These are phyloP conservation scores for Prunella strophiata DNA, from an alignment of 2,797 vertebrate species.

Conservation along the genomic window DNA sequence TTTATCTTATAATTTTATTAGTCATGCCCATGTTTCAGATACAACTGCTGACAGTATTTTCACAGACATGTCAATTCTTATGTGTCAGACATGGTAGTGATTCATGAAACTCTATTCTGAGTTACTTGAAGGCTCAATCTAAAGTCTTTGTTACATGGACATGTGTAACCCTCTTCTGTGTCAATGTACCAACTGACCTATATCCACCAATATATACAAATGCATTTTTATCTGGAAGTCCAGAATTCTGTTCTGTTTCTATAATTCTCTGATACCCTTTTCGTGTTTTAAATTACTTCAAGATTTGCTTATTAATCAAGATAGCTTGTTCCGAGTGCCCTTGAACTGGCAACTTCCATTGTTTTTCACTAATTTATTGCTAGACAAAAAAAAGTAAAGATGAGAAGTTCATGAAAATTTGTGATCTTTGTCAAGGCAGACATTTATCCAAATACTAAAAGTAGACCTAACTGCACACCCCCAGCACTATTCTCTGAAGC, in stretches of 20 bases:
- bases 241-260: background rate
- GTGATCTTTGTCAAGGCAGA: background rate
- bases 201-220: background rate
- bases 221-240: background rate
- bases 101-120: background rate
- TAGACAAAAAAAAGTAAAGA: background rate
- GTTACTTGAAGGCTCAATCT: background rate
- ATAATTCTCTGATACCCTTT: background rate
- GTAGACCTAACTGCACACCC: background rate
- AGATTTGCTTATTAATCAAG: background rate
- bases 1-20: background rate
- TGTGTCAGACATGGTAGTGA: background rate
- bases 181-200: background rate
- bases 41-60: background rate
- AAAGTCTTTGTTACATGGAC: background rate
- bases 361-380: background rate
- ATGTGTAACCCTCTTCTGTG: accelerated
- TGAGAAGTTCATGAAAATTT: background rate
- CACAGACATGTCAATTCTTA: background rate
- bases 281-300: background rate
- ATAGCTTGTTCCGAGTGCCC: background rate
- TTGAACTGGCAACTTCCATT: background rate
- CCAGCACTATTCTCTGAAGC: background rate
- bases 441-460: background rate
- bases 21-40: background rate